Conservation (phyloP, 37 sponge, comb jelly and placozoan species). For the Hexactinellida sp. region DNA sequence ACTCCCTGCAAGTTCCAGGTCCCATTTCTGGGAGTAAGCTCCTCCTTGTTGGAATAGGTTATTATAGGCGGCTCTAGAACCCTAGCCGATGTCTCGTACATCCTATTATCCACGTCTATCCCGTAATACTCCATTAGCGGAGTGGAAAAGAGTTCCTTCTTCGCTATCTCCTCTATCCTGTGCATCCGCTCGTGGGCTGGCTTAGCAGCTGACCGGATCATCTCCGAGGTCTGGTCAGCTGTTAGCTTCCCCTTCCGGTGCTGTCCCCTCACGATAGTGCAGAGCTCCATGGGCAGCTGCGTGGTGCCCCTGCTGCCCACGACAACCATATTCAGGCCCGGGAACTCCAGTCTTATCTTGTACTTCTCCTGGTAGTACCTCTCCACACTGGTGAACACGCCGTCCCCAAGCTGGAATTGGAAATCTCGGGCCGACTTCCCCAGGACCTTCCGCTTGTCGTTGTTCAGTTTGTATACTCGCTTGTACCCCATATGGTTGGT, state of each 20-base stretch:
- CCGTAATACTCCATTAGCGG: conserved; percentile 33
- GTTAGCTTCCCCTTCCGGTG: conserved; percentile 38
- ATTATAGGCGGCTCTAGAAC: conserved; percentile 41
- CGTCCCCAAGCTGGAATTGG: conserved; percentile 21
- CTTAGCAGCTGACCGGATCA: conserved; percentile 46
- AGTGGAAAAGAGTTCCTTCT: neutral
- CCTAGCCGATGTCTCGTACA: conserved; percentile 33
- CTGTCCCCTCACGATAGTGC: conserved; percentile 51
- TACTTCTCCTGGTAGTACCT: conserved; percentile 42
- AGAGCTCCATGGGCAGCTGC: conserved; percentile 30
- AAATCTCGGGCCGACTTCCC: neutral
- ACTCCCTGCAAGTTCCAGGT: conserved; percentile 42
- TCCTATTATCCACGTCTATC: conserved; percentile 22
- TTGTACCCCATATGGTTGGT: conserved; percentile 34
- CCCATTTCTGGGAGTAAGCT: conserved; percentile 24
- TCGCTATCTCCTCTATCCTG: neutral
- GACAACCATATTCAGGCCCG: conserved; percentile 43
- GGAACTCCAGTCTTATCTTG: conserved; percentile 22
- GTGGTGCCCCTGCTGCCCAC: conserved; percentile 29
- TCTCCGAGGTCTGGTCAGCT: conserved; percentile 35
- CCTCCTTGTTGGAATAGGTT: neutral
- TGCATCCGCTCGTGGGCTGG: conserved; percentile 31
- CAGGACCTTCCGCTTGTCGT: conserved; percentile 18
- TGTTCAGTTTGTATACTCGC: conserved; percentile 27
- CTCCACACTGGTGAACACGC: conserved; percentile 18